Evolutionary conservation across 2,888 invertebrate species (phyloP), one percentile per base, ranked within the genome.

Genomic region (Parelbella ahira): DNA sequence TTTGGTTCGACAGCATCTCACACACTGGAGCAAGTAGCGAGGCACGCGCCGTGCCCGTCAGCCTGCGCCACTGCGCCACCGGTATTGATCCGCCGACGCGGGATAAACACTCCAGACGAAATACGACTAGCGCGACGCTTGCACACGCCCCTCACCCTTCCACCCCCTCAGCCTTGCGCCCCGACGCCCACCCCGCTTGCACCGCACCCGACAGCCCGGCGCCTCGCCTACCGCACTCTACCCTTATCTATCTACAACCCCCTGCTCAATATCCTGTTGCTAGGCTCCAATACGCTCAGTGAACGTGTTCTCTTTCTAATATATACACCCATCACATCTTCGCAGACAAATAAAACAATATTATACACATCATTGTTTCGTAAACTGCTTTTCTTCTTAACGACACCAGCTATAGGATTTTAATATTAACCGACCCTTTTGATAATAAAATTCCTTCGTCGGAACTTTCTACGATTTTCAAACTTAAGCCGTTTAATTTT

Each of bases 91-190:
- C 79, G 75, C 60, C 86, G 77, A 71, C 82, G 78, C 82, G 86
- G 86, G 83, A 86, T 83, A 80, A 83, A 82, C 83, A 81, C 81
- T 84, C 87, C 84, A 87, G 84, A 87, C 88, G 82, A 81, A 84
- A 84, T 86, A 86, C 84, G 79, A 78, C 84, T 70, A 79, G 78
- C 77, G 77, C 82, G 79, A 77, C 78, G 75, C 74, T 76, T 77
- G 81, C 81, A 79, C 79, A 76, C 79, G 72, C 81, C 79, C 80
- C 74, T 65, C 71, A 73, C 73, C 75, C 57, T 37, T 53, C 55
- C 47, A 54, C 41, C 54, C 53, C 29, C 49, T 42, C 70, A 67
- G 72, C 68, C 70, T 70, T 65, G 73, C 39, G 66, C 64, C 56
- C 70, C 66, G 68, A 11, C 72, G 68, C 74, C 36, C 67, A 58